phyloP scores from a whole-genome alignment of 2,113 vertebrate genomes.

The Sinocyclocheilus maitianheensis region DNA sequence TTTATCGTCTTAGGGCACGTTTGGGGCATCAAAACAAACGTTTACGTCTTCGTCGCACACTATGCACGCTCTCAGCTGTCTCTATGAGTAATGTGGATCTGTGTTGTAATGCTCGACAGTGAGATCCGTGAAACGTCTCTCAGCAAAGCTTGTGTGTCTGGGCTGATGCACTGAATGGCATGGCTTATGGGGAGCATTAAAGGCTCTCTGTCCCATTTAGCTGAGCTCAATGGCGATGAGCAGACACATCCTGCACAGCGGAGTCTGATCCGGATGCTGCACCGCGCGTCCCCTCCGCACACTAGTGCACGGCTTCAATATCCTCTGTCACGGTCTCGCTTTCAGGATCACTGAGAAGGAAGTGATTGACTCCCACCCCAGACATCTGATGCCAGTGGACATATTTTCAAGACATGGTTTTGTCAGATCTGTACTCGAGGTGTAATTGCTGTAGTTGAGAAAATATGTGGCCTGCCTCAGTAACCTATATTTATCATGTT shows the following conservation, averaged over 20 bases:
- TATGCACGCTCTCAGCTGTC: neutral
- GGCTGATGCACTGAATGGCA: constrained; percentile 59
- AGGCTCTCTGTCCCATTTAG: constrained; percentile 68
- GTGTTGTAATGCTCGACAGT: constrained; percentile 41
- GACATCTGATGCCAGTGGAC: constrained; percentile 73
- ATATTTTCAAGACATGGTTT: constrained; percentile 52
- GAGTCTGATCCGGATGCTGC: constrained; percentile 61
- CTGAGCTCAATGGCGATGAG: constrained; percentile 64
- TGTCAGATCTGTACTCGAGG: neutral
- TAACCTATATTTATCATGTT: constrained; percentile 18
- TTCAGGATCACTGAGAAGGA: constrained; percentile 66
- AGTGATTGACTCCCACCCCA: constrained; percentile 65
- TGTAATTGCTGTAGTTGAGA: neutral
- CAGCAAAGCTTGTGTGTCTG: constrained; percentile 65
- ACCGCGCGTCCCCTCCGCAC: constrained; percentile 11
- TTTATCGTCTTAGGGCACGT: neutral
- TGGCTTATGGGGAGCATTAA: constrained; percentile 71
- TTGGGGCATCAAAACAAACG: constrained; percentile 1
- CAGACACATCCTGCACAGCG: constrained; percentile 65
- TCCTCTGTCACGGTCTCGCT: constrained; percentile 56
- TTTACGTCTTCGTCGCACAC: neutral
- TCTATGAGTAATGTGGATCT: constrained; percentile 57
- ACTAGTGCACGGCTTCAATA: constrained; percentile 49
- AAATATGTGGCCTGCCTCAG: neutral
- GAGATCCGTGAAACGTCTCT: constrained; percentile 49